These are phyloP conservation scores for Syngnathus floridae DNA, from an alignment of 2,113 vertebrate genomes.

Conservation along the genomic window DNA sequence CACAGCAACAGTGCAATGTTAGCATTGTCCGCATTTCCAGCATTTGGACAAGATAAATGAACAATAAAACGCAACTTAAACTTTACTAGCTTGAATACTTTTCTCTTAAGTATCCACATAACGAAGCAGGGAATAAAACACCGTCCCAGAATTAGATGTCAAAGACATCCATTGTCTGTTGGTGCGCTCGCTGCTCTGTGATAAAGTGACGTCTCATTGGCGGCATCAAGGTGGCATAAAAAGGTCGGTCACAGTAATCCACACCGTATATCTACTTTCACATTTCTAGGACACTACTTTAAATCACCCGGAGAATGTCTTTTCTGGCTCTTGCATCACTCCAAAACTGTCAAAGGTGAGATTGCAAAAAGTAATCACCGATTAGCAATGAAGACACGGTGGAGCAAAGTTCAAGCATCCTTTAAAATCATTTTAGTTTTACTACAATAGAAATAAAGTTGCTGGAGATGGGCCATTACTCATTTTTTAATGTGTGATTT, in stretches of 20 bases:
- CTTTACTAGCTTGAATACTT: no score
- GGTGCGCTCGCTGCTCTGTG: conserved; percentile 27
- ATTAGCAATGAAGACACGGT: neutral
- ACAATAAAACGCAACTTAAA: no score
- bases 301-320: conserved; percentile 43
- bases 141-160: neutral
- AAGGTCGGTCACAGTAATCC: conserved; percentile 59
- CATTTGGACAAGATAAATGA: no score
- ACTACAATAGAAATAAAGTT: neutral
- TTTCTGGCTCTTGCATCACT: neutral
- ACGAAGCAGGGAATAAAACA: conserved; percentile 54
- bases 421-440: neutral
- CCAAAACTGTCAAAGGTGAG: neutral
- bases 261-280: conserved; percentile 57
- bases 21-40: no score
- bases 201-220: conserved; percentile 45
- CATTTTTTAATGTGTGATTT: no score
- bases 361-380: neutral
- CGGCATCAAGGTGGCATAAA: conserved; percentile 56
- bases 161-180: conserved; percentile 1
- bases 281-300: conserved; percentile 43
- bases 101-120: conserved; percentile 25
- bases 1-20: no score
- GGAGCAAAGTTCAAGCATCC: no score
- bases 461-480: neutral